Percentiles rank a stretch among this genome's conserved stretches.
phyloP scores from a whole-genome alignment of 2,113 vertebrate genomes.

The Corvus moneduloides region DNA sequence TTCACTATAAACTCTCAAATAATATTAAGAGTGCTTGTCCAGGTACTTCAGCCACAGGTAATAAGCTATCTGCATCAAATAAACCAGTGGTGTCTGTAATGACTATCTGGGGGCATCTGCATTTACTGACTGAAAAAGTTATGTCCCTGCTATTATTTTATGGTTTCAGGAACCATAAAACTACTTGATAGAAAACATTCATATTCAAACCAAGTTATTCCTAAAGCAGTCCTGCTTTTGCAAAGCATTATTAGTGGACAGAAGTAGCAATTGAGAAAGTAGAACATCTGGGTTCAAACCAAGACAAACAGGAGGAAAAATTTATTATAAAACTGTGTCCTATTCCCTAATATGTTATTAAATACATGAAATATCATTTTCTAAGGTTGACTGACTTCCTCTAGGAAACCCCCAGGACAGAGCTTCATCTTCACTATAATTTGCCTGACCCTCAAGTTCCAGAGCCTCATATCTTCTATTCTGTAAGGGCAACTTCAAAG shows the following conservation, averaged over 20 bases:
- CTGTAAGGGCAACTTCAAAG: background rate
- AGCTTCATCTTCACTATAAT: background rate
- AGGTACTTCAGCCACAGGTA: conserved; percentile 4
- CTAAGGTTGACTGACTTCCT: background rate
- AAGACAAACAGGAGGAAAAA: background rate
- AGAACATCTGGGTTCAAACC: background rate
- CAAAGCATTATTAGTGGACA: background rate
- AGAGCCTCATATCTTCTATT: background rate
- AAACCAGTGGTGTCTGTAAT: conserved; percentile 29
- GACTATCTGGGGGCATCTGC: conserved; percentile 8
- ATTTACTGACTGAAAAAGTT: conserved; percentile 41
- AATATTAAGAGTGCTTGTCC: background rate
- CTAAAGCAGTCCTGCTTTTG: conserved; percentile 16
- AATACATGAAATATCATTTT: background rate
- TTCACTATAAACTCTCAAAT: conserved; percentile 36
- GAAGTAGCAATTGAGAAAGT: background rate
- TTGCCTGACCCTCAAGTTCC: background rate
- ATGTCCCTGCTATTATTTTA: conserved; percentile 37
- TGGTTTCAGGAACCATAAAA: conserved; percentile 34
- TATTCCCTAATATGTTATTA: background rate
- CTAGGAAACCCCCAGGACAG: background rate
- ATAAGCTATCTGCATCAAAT: background rate
- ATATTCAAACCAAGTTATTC: conserved; percentile 9
- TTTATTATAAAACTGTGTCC: background rate
- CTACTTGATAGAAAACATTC: conserved; percentile 19